Evolutionary conservation across 2,113 vertebrate species (phyloP), one percentile per base, ranked within the genome.

Genomic region (Corythaixoides concolor): DNA sequence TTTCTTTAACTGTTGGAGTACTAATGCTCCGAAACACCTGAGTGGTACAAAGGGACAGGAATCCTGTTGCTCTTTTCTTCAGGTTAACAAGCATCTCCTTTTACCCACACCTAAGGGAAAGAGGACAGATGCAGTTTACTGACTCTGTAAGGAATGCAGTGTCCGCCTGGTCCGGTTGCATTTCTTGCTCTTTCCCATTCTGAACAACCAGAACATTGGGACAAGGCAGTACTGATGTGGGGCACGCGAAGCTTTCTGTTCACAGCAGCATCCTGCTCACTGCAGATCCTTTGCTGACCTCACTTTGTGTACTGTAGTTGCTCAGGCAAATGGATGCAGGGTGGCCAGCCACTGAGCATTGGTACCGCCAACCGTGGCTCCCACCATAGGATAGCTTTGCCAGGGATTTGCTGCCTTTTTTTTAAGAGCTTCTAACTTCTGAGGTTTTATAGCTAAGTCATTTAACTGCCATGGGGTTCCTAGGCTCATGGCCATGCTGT

Each of bases 321-420:
- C 63, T 72, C 66, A 63, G 59, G 50, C 21, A 53, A n/a, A 45
- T 9, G 72, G 16, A 37, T 72, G 55, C 58, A 68, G 33, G 14
- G 41, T 62, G 23, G 53, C 19, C 37, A 64, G 43, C 47, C 19
- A 32, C 35, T 19, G 39, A 59, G 33, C 47, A 55, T 60, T 2
- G 0, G 27, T 28, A 24, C 39, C 33, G 86, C 59, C 45, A 78
- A 1, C 64, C 0, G 0, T 21, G 27, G 12, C 11, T 81, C 17
- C 37, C 39, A 62, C 30, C 30, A 30, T 12, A 23, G 17, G 58
- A 53, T 5, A 69, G 7, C 39, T 90, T 79, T 88, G 49, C 66
- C 35, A 93, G 62, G 53, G 33, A 83, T 73, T 30, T 69, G 47
- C 30, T 58, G 55, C 53, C 49, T n/a, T 69, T 92, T 75, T 73